Base-by-base conservation (phyloP, 1,140 invertebrate genomes). In the Drosophila seguyi region DNA sequence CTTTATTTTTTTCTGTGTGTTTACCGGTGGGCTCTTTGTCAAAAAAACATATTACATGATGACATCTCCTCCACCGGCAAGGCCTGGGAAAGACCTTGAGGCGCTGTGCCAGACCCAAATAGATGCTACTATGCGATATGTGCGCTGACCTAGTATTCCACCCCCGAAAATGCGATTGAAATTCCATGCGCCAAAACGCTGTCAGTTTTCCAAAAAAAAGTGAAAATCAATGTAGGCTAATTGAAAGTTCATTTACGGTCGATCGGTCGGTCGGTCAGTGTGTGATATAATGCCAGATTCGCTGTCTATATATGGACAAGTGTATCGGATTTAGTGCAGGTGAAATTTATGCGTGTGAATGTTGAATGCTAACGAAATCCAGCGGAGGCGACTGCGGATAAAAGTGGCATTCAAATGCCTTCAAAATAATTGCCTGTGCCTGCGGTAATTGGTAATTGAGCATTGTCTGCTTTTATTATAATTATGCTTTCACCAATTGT, bases 271-370 rank as follows among this genome's bases (percentile, higher is more conserved):
- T 53, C 50, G 50, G 45, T 42, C 58, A 38, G 80, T 75, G 74
- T 85, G 83, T 87, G 84, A 87, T 84, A 80, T 87, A 84, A 83
- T 83, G 79, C 41, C 42, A 6, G 14, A 58, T 38, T 16, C 29
- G 18, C 25, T 45, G 45, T 38, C 38, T 31, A 45, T 39, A 38
- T 75, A 44, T 31, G 22, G 13, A 50, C 39, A 45, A 38, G 13
- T 61, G 39, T 22, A 71, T 79, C 84, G 75, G 68, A 81, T 88
- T 72, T 81, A 72, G 78, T 90, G 85, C 85, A 81, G 63, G 85
- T 85, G 85, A 90, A 90, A 90, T 90, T 90, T 73, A 90, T 90
- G 85, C 74, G 65, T 78, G 84, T 83, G 80, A 88, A 90, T 81
- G 81, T 44, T 65, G 81, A 90, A 90, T 90, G 58, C 78, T 44